Conservation (phyloP, 2,888 invertebrate genomes). For the Apotomis betuletana region DNA sequence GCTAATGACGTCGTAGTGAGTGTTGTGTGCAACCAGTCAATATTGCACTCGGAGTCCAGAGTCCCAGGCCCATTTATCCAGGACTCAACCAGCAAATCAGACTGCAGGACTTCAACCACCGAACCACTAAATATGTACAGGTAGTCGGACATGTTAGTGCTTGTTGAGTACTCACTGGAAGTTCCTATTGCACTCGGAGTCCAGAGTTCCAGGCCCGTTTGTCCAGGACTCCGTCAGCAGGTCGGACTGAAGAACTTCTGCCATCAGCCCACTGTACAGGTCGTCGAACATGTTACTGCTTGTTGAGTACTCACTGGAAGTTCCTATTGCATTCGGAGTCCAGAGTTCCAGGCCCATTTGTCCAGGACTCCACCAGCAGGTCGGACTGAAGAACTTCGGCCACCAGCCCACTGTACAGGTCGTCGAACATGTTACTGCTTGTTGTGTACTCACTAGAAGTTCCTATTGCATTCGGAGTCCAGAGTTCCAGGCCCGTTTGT, state of each 20-base stretch:
- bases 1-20: too few relatives aligned
- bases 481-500: too few relatives aligned
- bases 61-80: too few relatives aligned
- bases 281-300: conserved; percentile 75
- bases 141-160: neutral
- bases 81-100: too few relatives aligned
- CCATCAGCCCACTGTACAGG: conserved; percentile 91
- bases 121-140: too few relatives aligned
- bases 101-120: too few relatives aligned
- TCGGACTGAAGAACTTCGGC: conserved; percentile 88
- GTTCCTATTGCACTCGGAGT: conserved; percentile 88
- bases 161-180: conserved; percentile 80
- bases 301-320: conserved; percentile 81
- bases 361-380: conserved; percentile 93
- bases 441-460: too few relatives aligned
- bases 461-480: too few relatives aligned
- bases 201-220: conserved; percentile 89
- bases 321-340: too few relatives aligned
- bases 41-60: too few relatives aligned
- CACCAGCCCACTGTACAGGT: conserved; percentile 91
- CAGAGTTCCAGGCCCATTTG: conserved; percentile 46
- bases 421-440: conserved; percentile 56
- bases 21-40: too few relatives aligned
- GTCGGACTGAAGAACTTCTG: conserved; percentile 87
- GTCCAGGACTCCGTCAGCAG: conserved; percentile 94